Evolutionary conservation across 2,113 vertebrate species (phyloP).

Genomic region (Hypanus sabinus): DNA sequence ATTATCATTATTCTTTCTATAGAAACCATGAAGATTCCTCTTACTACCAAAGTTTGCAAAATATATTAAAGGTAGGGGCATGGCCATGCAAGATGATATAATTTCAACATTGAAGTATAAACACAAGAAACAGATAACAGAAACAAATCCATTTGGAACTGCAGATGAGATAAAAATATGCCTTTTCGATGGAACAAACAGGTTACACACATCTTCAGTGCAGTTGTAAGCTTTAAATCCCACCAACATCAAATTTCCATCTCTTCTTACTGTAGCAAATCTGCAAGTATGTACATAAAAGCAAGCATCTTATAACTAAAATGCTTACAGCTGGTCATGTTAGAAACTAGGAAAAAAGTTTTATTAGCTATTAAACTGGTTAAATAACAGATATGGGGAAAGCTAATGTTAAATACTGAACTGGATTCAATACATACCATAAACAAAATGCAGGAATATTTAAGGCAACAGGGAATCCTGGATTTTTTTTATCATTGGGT

Average conservation of each 20-base stretch:
- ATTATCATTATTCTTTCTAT: not conserved
- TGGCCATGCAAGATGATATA: not conserved
- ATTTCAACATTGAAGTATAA: not conserved
- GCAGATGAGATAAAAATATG: not conserved
- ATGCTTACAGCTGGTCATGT: not conserved
- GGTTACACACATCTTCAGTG: no score
- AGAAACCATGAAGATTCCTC: no score
- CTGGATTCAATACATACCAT: not conserved
- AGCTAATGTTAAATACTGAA: not conserved
- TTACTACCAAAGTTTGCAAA: no score
- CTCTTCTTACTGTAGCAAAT: not conserved
- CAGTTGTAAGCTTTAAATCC: no score
- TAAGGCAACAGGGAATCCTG: not conserved
- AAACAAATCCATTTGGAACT: not conserved
- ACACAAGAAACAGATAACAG: not conserved
- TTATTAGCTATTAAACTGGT: not conserved
- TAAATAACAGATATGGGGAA: not conserved
- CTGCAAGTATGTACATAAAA: not conserved
- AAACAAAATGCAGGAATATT: not conserved
- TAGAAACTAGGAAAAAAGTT: not conserved
- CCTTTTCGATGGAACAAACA: not conserved
- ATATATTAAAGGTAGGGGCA: not conserved
- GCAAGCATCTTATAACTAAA: not conserved
- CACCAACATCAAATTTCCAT: no score
- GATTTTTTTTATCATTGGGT: not conserved